These are phyloP conservation scores for Lycaon pictus DNA, from an alignment of 2,113 vertebrate genomes.

Conservation along the genomic window DNA sequence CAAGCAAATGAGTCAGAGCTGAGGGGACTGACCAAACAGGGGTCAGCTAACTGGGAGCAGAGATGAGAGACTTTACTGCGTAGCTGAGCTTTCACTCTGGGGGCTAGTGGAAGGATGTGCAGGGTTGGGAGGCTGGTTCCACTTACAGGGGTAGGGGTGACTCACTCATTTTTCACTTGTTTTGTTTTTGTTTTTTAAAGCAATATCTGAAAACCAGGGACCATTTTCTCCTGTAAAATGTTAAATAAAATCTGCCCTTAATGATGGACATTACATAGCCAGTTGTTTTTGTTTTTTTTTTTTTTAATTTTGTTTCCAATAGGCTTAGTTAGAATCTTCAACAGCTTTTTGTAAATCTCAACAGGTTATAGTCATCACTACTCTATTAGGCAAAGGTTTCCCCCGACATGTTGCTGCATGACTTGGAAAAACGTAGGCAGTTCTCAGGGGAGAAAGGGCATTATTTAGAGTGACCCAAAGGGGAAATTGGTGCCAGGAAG, in stretches of 20 bases:
- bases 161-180: not conserved
- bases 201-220: slow-evolving; percentile 22
- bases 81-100: not conserved
- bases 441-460: not conserved
- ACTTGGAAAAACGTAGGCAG: not conserved
- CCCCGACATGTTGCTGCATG: not conserved
- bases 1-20: not conserved
- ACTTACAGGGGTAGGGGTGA: not conserved
- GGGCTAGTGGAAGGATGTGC: not conserved
- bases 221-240: slow-evolving; percentile 25
- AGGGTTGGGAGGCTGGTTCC: not conserved
- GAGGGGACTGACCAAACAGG: not conserved
- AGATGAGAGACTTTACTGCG: not conserved
- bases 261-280: not conserved
- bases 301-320: not conserved
- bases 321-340: not conserved
- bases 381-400: not conserved
- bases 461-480: slow-evolving; percentile 34
- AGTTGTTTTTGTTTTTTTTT: not conserved
- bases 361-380: not conserved
- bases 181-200: not conserved
- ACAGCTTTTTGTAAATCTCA: slow-evolving; percentile 36
- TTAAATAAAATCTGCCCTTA: slow-evolving; percentile 12
- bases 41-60: not conserved
- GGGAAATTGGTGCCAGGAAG: not conserved